phyloP scores from a whole-genome alignment of 2,888 invertebrate genomes.

The Chrysolina haemoptera region DNA sequence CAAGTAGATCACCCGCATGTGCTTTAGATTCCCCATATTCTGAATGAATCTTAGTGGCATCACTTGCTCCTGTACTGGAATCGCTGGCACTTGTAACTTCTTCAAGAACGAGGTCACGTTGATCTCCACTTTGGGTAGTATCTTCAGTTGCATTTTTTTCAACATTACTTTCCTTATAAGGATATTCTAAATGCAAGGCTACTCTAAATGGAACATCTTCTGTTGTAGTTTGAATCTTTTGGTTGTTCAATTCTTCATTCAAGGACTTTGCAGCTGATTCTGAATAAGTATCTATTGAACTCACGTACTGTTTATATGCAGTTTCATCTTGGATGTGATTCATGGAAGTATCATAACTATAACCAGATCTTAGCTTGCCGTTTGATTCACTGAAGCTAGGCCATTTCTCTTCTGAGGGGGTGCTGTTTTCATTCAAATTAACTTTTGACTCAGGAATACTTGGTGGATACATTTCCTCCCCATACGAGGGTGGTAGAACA shows the following conservation, averaged over 20 bases:
- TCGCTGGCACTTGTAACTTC: background rate
- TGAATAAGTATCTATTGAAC: too few species aligned
- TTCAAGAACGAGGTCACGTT: background rate
- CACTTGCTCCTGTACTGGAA: background rate
- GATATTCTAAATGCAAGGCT: conserved; percentile 1
- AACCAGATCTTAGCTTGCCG: too few species aligned
- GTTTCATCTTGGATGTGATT: too few species aligned
- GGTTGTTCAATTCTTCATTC: background rate
- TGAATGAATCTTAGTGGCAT: too few species aligned
- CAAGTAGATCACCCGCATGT: background rate
- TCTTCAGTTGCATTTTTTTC: background rate
- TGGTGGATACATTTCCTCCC: too few species aligned
- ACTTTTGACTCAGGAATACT: too few species aligned
- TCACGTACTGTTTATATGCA: too few species aligned
- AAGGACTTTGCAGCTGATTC: background rate
- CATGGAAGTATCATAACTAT: too few species aligned
- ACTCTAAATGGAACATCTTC: background rate
- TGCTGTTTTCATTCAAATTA: background rate
- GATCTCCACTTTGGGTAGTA: background rate
- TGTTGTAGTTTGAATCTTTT: background rate
- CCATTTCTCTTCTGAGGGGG: background rate
- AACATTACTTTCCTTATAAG: background rate
- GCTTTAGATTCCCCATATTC: too few species aligned
- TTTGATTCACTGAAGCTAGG: too few species aligned
- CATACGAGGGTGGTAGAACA: background rate